Conservation (phyloP, 2,888 invertebrate species). For the Helleia helle region DNA sequence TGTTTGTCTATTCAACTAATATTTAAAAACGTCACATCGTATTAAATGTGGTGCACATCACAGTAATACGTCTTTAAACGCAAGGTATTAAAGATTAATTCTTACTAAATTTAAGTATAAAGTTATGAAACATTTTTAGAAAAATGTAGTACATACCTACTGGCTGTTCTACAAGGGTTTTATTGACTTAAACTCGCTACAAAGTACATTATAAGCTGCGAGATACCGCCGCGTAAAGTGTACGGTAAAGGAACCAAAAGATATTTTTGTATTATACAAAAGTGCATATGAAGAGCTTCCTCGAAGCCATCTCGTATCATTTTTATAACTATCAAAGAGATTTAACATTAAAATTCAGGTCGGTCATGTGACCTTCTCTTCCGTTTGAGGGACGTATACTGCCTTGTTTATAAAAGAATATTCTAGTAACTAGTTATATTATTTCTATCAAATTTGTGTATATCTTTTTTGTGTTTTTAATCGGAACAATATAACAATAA, state of each 20-base stretch:
- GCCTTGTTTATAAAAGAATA: slow-evolving; percentile 7
- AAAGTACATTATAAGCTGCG: slow-evolving; percentile 27
- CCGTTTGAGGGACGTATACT: slow-evolving; percentile 2
- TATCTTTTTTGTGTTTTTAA: no score
- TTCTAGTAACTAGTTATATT: no score
- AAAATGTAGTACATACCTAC: no score
- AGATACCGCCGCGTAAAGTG: slow-evolving; percentile 28
- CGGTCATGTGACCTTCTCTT: slow-evolving; percentile 48
- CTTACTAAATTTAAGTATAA: no score
- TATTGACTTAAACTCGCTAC: slow-evolving; percentile 26
- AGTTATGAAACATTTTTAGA: no score
- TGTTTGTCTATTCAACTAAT: no score
- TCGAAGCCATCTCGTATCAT: slow-evolving; percentile 41
- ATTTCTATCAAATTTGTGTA: neutral
- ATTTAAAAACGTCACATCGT: no score
- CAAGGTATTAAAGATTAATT: no score
- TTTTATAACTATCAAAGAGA: slow-evolving; percentile 64
- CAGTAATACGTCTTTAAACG: no score
- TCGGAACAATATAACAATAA: no score
- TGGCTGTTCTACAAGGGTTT: slow-evolving; percentile 19
- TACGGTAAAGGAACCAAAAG: slow-evolving; percentile 26
- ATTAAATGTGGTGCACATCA: no score
- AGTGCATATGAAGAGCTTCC: slow-evolving; percentile 27
- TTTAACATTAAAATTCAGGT: slow-evolving; percentile 62
- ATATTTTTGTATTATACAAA: slow-evolving; percentile 23